These are phyloP conservation scores for Sula dactylatra DNA, from an alignment of 2,113 vertebrate genomes.

Conservation along the genomic window DNA sequence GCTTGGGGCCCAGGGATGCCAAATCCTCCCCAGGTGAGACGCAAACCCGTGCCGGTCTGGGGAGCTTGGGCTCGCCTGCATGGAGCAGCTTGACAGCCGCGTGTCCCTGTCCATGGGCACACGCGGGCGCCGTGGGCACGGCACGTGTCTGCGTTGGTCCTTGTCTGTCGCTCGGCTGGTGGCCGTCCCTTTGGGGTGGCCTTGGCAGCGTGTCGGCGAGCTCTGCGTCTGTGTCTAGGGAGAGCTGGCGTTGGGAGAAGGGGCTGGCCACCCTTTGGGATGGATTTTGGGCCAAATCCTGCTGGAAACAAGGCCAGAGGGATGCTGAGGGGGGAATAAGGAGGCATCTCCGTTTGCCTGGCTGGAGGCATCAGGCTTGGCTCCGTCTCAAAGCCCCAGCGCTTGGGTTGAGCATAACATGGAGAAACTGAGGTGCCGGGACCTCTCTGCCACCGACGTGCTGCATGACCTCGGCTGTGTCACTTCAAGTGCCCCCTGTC, in stretches of 20 bases:
- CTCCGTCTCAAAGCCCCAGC: background rate
- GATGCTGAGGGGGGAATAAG: background rate
- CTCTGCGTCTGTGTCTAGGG: background rate
- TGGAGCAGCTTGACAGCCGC: slow-evolving; percentile 1
- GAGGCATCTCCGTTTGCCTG: background rate
- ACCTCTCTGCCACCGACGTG: background rate
- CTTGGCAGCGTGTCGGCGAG: background rate
- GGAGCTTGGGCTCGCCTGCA: background rate
- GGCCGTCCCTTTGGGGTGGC: background rate
- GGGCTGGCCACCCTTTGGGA: background rate
- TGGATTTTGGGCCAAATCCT: background rate
- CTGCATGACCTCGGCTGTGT: background rate
- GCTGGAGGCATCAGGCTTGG: background rate
- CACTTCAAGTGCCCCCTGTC: background rate
- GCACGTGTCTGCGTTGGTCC: background rate
- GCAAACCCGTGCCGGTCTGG: background rate
- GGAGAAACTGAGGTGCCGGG: background rate
- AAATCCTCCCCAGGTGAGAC: slow-evolving; percentile 42
- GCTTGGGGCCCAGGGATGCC: background rate
- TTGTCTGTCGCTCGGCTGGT: background rate
- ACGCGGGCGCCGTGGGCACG: background rate
- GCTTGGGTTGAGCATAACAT: rapidly evolving
- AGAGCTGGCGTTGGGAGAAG: background rate
- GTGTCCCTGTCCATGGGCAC: background rate
- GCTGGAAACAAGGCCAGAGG: background rate